These are phyloP conservation scores for Marmota flaviventris DNA, from an alignment of 2,113 vertebrate genomes.

Conservation along the genomic window DNA sequence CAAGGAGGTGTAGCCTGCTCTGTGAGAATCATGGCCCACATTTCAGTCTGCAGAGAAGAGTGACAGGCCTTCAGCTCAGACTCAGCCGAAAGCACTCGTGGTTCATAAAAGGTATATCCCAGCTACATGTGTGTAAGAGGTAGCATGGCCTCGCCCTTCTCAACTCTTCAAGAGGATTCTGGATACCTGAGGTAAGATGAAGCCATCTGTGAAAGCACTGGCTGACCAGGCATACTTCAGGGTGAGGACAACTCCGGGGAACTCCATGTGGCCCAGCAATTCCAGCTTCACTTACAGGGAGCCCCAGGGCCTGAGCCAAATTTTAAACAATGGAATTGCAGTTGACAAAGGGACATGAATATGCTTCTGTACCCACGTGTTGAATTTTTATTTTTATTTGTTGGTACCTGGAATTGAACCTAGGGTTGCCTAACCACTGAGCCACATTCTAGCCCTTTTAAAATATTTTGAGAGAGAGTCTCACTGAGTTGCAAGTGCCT, in stretches of 20 bases:
- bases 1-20: not conserved
- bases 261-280: accelerated
- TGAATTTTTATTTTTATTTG: not conserved
- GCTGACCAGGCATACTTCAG: not conserved
- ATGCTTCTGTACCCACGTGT: not conserved
- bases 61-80: not conserved
- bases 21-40: not conserved
- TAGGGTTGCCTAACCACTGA: too few relatives aligned
- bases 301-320: not conserved
- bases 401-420: too few relatives aligned
- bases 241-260: not conserved
- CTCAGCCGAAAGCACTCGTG: accelerated
- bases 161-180: not conserved
- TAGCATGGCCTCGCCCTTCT: accelerated
- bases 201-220: not conserved
- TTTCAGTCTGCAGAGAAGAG: not conserved
- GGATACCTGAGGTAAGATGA: not conserved
- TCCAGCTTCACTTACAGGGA: not conserved
- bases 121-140: accelerated
- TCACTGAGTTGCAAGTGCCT: too few relatives aligned
- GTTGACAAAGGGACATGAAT: accelerated
- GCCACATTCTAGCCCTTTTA: too few relatives aligned
- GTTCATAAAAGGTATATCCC: not conserved
- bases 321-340: not conserved
- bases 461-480: too few relatives aligned